phyloP scores from a whole-genome alignment of 2,888 invertebrate species.

The Sicus ferrugineus region DNA sequence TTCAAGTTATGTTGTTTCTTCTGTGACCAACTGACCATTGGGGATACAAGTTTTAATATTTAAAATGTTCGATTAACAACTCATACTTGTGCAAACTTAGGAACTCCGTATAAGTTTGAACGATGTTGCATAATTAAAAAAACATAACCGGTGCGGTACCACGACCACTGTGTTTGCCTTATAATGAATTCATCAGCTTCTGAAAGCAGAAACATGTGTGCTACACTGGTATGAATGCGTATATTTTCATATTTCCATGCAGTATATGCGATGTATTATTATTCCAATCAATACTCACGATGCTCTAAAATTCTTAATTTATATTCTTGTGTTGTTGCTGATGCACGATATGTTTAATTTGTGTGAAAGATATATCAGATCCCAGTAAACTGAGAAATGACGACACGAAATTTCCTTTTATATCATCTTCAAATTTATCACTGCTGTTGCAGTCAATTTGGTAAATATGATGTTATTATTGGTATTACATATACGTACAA shows the following conservation, averaged over 20 bases:
- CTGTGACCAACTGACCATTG: too few species aligned
- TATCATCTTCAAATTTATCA: too few species aligned
- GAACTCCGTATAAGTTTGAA: neutral
- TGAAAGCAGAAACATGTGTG: neutral
- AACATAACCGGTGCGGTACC: slow-evolving; percentile 30
- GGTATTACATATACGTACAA: too few species aligned
- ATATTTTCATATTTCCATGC: neutral
- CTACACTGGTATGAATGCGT: neutral
- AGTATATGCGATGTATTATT: neutral
- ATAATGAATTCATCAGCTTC: neutral
- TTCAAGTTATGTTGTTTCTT: neutral
- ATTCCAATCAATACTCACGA: neutral
- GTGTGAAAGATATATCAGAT: neutral
- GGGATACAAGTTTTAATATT: too few species aligned
- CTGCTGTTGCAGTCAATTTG: too few species aligned
- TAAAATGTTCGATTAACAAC: neutral
- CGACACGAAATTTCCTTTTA: too few species aligned
- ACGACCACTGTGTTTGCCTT: neutral
- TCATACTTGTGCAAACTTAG: neutral
- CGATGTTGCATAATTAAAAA: slow-evolving; percentile 29
- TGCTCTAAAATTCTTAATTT: slow-evolving; percentile 2
- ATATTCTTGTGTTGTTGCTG: neutral
- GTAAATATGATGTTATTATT: too few species aligned
- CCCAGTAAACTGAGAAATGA: slow-evolving; percentile 6
- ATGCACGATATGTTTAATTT: neutral